These are phyloP conservation scores for Python bivittatus DNA, from an alignment of 2,113 vertebrate genomes.

Conservation along the genomic window DNA sequence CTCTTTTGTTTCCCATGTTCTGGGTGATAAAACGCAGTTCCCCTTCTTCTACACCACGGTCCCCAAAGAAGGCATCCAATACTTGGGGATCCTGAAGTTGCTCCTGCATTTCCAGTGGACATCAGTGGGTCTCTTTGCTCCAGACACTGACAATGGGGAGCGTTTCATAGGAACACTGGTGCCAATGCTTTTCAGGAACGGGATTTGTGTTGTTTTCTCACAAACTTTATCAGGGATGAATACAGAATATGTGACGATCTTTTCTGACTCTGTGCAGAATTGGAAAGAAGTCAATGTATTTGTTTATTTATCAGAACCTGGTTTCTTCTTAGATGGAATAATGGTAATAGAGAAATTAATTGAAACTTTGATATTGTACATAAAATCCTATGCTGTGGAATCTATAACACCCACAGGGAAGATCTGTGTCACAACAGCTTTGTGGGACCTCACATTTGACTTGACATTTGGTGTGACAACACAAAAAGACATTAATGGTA, in stretches of 20 bases:
- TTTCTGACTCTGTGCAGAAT: accelerated
- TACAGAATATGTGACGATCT: neutral
- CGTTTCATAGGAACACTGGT: neutral
- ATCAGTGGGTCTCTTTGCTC: neutral
- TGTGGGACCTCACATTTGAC: neutral
- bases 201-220: neutral
- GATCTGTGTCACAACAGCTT: neutral
- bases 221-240: neutral
- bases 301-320: neutral
- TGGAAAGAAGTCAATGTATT: neutral
- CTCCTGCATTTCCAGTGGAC: neutral
- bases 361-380: neutral
- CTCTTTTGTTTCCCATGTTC: neutral
- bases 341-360: neutral
- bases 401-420: neutral
- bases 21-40: neutral
- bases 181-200: neutral
- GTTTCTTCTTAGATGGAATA: neutral
- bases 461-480: neutral
- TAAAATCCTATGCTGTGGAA: neutral
- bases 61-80: neutral
- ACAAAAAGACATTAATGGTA: neutral
- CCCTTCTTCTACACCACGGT: neutral
- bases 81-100: neutral
- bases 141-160: neutral